A percentile compares a stretch with the other conserved stretches of the same genome.
Evolutionary conservation across 2,113 vertebrate genomes (phyloP).

Genomic region (Peromyscus leucopus): DNA sequence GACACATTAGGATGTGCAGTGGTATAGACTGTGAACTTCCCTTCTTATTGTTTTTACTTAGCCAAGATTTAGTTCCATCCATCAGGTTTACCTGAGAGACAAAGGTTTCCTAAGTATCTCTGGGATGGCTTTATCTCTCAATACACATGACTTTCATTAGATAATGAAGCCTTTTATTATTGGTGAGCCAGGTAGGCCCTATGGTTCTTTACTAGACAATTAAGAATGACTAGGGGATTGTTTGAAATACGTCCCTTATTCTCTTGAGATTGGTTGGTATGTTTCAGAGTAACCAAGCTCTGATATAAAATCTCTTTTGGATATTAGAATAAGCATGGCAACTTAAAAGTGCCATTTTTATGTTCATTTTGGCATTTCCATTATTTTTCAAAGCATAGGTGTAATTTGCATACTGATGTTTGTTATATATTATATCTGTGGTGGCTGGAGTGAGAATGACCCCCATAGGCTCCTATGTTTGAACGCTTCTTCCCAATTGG

Average conservation of each 20-base stretch:
- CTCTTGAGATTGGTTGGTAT: constrained; percentile 12
- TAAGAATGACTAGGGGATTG: not conserved
- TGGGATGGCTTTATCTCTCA: not conserved
- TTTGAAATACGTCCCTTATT: constrained; percentile 22
- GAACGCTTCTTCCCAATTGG: not conserved
- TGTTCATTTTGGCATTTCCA: not conserved
- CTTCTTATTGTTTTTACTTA: not conserved
- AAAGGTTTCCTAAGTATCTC: not conserved
- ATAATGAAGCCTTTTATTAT: not conserved
- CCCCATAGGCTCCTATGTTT: not conserved
- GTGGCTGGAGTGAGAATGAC: not conserved
- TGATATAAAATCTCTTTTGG: not conserved
- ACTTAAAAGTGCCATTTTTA: not conserved
- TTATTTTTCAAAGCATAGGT: constrained; percentile 9
- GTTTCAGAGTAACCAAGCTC: not conserved
- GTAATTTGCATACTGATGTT: not conserved
- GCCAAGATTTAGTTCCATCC: not conserved
- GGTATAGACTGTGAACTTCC: not conserved
- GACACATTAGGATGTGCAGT: not conserved
- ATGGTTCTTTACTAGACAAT: not conserved
- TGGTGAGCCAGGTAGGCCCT: not conserved
- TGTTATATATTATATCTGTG: not conserved
- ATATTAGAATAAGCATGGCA: not conserved
- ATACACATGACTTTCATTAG: not conserved
- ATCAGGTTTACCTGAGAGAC: not conserved